Evolutionary conservation across 1,140 invertebrate species (phyloP), one percentile per base, ranked within the genome.

Genomic region (Ruditapes philippinarum): DNA sequence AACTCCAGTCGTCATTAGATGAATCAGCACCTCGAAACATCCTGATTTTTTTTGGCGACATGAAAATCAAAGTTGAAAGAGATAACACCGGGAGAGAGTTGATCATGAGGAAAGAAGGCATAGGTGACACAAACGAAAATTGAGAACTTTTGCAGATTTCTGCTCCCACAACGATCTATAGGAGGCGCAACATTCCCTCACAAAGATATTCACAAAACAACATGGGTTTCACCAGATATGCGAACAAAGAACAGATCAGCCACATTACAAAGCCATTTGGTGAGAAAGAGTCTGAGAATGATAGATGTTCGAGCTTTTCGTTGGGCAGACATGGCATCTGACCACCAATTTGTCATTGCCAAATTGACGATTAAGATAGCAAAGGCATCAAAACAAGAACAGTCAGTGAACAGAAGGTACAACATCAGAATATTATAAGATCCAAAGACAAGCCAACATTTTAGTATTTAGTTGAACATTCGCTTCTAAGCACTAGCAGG

Each of bases 161-260:
- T 92, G 91, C 84, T 78, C 28, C 17, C 14, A 42, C 7, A 91
- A 92, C 82, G 74, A 90, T 51, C 73, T 92, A 88, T 92, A 60
- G 80, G 80, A 25, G 73, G 73, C n/a, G 91, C 65, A 12, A 62
- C 57, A 12, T 92, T 92, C 82, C 19, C 60, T 3, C 74, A 88
- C 33, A 40, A n/a, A 1, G 28, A 70, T 25, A 36, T 68, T 12
- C 45, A 87, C 51, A 79, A 88, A 49, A 49, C 28, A 12, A 70
- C 54, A 68, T 68, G 74, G 74, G 36, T 22, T 89, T 76, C 51
- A 45, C 49, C 81, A 54, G 70, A 60, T 74, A 38, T 57, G 19
- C 5, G 19, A 49, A 60, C 31, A 14, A 62, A 80, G 14, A 89
- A 78, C 54, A 90, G 42, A 90, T 80, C 19, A 60, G 81, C 51